Conservation (phyloP, 2,797 vertebrate species). For the Falco columbarius region DNA sequence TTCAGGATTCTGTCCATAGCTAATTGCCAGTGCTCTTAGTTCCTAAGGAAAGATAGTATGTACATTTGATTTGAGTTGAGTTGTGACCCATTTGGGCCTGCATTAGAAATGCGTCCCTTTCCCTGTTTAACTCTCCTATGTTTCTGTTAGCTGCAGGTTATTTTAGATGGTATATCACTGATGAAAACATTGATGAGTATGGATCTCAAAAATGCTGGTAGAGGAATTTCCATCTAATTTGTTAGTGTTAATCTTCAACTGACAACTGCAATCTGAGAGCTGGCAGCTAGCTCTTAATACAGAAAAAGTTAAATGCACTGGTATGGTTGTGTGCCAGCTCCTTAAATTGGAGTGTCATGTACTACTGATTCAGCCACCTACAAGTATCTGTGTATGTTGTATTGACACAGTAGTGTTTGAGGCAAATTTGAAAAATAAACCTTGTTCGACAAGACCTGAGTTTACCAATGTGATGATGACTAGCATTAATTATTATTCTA, state of each 20-base stretch:
- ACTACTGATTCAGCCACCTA: background rate
- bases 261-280: background rate
- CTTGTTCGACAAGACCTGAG: background rate
- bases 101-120: background rate
- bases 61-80: background rate
- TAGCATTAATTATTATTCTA: background rate
- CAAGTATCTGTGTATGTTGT: background rate
- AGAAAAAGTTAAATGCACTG: background rate
- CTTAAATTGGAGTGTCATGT: background rate
- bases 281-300: background rate
- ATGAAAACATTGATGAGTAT: background rate
- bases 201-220: background rate
- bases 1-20: background rate
- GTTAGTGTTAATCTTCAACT: background rate
- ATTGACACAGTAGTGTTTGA: background rate
- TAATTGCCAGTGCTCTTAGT: background rate
- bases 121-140: background rate
- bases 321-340: background rate
- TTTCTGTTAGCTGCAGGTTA: background rate
- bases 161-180: background rate
- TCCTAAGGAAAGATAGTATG: background rate
- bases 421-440: background rate
- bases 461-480: background rate
- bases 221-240: background rate
- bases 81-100: background rate